These are phyloP conservation scores for Pyrocoelia pectoralis DNA, from an alignment of 2,888 invertebrate genomes.

Conservation along the genomic window DNA sequence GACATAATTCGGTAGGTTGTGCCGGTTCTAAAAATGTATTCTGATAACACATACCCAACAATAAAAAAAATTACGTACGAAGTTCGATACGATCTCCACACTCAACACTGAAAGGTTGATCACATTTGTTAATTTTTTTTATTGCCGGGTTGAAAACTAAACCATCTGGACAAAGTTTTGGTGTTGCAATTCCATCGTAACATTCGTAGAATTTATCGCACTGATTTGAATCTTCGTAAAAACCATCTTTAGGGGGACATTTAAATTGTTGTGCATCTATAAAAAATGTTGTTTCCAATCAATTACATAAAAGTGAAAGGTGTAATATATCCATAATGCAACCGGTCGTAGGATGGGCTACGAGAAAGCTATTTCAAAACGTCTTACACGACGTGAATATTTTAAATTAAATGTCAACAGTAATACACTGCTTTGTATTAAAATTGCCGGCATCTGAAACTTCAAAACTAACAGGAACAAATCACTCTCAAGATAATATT, in stretches of 20 bases:
- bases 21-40: conserved; percentile 72
- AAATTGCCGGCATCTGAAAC: conserved; percentile 16
- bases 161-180: conserved; percentile 87
- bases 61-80: conserved; percentile 70
- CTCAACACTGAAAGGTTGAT: conserved; percentile 91
- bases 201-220: conserved; percentile 91
- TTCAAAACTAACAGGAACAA: background rate
- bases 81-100: conserved; percentile 88
- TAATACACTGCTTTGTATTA: conserved; percentile 15
- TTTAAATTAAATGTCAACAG: conserved; percentile 16
- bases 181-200: conserved; percentile 72
- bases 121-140: conserved; percentile 89
- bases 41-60: background rate
- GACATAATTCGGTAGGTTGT: conserved; percentile 74
- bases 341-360: conserved; percentile 28
- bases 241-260: conserved; percentile 84
- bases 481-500: background rate
- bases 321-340: conserved; percentile 17
- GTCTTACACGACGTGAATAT: conserved; percentile 9
- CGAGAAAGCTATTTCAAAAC: conserved; percentile 22
- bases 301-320: conserved; percentile 37
- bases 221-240: conserved; percentile 80
- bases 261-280: conserved; percentile 68
- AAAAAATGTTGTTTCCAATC: conserved; percentile 25
- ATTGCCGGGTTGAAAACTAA: conserved; percentile 86